Evolutionary conservation across 1,140 invertebrate species (phyloP).

Genomic region (Drosophila pruinosa): DNA sequence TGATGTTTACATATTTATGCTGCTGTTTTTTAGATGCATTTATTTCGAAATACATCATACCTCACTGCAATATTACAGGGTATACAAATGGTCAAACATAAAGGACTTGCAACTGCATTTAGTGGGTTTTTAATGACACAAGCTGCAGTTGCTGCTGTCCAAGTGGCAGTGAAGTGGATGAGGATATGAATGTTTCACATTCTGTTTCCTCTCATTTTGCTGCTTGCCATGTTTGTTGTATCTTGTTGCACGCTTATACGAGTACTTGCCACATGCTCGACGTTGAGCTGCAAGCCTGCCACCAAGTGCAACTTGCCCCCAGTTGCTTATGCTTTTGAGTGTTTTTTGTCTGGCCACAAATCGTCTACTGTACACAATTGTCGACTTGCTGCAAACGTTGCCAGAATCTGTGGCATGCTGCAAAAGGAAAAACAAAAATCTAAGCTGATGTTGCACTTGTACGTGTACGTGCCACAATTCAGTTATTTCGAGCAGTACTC

Average conservation of each 20-base stretch:
- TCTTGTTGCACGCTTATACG: neutral
- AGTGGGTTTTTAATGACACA: conserved; percentile 15
- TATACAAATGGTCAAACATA: conserved; percentile 11
- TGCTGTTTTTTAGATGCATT: too few species aligned
- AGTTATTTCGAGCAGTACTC: neutral
- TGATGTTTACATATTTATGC: neutral
- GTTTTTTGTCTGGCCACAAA: conserved; percentile 13
- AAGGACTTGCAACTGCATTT: conserved; percentile 19
- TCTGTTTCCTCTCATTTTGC: neutral
- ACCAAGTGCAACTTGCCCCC: conserved; percentile 33
- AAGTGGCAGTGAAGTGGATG: conserved; percentile 24
- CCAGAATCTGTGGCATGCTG: conserved; percentile 17
- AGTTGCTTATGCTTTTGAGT: conserved; percentile 7
- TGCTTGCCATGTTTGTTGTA: neutral
- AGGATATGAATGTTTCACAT: conserved; percentile 32
- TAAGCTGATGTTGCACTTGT: neutral
- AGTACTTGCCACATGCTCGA: conserved; percentile 7
- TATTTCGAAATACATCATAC: neutral
- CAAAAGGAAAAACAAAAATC: neutral
- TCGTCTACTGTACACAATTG: neutral
- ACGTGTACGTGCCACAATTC: conserved; percentile 12
- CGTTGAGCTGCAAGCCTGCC: conserved; percentile 3
- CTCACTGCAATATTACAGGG: neutral
- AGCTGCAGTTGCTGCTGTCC: conserved; percentile 2
- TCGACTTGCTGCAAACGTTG: neutral